A percentile compares a stretch with the other conserved stretches of the same genome.
Evolutionary conservation across 2,888 invertebrate species (phyloP).

Genomic region (Pyrgus malvae): DNA sequence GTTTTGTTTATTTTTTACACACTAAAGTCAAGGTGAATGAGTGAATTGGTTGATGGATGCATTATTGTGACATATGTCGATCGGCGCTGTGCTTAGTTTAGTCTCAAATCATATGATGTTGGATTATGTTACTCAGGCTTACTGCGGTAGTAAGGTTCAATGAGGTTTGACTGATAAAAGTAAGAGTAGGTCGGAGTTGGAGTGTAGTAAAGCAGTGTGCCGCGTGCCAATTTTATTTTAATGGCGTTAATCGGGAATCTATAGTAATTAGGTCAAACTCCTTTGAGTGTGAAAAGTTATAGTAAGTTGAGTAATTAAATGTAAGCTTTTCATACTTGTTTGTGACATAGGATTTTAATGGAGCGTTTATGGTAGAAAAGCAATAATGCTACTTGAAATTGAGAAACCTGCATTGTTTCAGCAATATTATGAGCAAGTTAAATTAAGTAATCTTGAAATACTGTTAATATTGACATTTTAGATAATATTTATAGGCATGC

Average conservation of each 20-base stretch:
- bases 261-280: constrained; percentile 22
- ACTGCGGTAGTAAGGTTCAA: constrained; percentile 49
- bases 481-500: constrained; percentile 41
- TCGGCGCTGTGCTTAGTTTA: constrained; percentile 73
- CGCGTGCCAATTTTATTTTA: constrained; percentile 62
- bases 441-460: constrained; percentile 30
- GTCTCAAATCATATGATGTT: constrained; percentile 72
- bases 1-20: constrained; percentile 68
- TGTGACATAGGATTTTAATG: neutral
- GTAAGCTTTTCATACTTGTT: constrained; percentile 16
- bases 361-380: constrained; percentile 38
- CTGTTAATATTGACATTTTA: constrained; percentile 31
- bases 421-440: constrained; percentile 40
- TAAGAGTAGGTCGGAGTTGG: constrained; percentile 54
- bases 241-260: constrained; percentile 12
- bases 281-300: constrained; percentile 1
- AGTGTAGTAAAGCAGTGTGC: constrained; percentile 54
- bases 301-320: constrained; percentile 3
- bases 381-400: constrained; percentile 51
- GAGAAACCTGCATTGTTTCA: constrained; percentile 43
- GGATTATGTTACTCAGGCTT: constrained; percentile 55
- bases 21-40: constrained; percentile 57
- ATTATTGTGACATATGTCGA: constrained; percentile 54
- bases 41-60: constrained; percentile 54
- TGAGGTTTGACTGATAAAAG: constrained; percentile 68